These are phyloP conservation scores for Ennomos fuscantarius DNA, from an alignment of 2,888 invertebrate genomes.

Conservation along the genomic window DNA sequence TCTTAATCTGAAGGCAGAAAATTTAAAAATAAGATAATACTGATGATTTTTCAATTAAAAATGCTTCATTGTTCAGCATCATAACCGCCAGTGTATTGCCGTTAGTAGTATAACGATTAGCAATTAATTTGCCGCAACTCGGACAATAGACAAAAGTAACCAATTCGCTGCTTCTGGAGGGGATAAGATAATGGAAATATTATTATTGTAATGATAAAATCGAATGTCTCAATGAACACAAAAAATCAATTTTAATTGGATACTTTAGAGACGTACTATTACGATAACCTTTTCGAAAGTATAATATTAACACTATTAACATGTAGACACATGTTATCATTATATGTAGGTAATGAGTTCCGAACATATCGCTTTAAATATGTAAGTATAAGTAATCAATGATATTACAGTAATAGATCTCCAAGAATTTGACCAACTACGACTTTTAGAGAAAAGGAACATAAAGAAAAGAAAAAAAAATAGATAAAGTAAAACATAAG, in stretches of 20 bases:
- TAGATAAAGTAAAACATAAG: too few species aligned
- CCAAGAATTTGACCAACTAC: too few species aligned
- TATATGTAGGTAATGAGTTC: too few species aligned
- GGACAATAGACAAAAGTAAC: constrained; percentile 36
- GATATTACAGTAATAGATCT: too few species aligned
- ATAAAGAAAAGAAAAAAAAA: too few species aligned
- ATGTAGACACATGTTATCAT: background rate
- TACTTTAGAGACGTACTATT: constrained; percentile 1
- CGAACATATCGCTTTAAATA: too few species aligned
- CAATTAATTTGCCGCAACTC: constrained; percentile 39
- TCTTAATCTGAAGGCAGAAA: too few species aligned
- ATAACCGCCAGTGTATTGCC: constrained; percentile 25
- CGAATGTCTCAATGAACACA: constrained; percentile 17
- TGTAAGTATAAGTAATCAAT: too few species aligned
- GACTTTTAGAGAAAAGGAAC: too few species aligned
- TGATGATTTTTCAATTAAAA: constrained; percentile 8
- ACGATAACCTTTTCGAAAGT: constrained; percentile 13
- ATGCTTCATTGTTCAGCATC: constrained; percentile 29
- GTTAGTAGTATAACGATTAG: too few species aligned
- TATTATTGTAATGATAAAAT: constrained; percentile 28
- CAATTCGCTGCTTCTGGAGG: constrained; percentile 27
- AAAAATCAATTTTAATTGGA: constrained; percentile 26
- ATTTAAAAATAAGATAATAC: too few species aligned
- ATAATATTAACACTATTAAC: too few species aligned
- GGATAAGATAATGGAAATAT: constrained; percentile 32